Evolutionary conservation across 2,113 vertebrate genomes (phyloP).

Genomic region (Oreochromis spilurus): DNA sequence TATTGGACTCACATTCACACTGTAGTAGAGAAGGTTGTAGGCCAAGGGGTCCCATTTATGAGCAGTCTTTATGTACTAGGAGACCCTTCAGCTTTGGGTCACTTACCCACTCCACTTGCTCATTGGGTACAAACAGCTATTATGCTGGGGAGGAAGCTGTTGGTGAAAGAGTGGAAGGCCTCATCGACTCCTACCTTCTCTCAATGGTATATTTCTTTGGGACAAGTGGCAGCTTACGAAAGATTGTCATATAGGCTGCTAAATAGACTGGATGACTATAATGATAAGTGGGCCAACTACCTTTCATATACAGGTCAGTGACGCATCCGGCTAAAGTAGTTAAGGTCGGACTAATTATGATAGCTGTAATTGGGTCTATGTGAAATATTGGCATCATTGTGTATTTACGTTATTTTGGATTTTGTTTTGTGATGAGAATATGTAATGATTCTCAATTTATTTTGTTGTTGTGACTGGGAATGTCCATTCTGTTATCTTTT

Average conservation of each 20-base stretch:
- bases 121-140: accelerated
- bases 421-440: too few relatives aligned
- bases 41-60: too few relatives aligned
- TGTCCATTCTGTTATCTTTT: too few relatives aligned
- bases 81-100: too few relatives aligned
- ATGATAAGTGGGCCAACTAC: accelerated
- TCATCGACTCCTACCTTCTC: too few relatives aligned
- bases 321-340: neutral
- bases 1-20: too few relatives aligned
- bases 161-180: too few relatives aligned
- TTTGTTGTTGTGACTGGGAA: too few relatives aligned
- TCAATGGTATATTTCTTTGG: neutral
- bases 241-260: neutral
- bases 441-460: too few relatives aligned
- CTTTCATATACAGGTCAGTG: accelerated
- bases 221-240: neutral
- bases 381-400: neutral
- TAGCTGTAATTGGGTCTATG: neutral
- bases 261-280: neutral
- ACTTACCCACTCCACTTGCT: neutral
- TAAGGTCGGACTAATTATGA: neutral
- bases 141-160: neutral
- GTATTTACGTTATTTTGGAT: neutral
- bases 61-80: too few relatives aligned
- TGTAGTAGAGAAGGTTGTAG: too few relatives aligned